Conservation (phyloP, 2,113 vertebrate genomes). For the Zootoca vivipara region DNA sequence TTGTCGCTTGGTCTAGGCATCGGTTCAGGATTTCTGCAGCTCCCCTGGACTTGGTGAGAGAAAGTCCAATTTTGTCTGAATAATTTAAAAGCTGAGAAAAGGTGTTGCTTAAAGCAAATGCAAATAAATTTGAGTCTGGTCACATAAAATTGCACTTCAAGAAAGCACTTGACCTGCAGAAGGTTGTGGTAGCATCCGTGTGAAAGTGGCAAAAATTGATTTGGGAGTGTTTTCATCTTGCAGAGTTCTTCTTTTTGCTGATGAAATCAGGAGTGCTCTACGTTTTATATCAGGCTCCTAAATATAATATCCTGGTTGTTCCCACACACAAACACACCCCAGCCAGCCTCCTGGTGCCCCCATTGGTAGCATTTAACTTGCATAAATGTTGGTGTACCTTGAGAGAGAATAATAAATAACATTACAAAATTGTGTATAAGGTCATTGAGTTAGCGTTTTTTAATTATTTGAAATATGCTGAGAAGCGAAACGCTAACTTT, state of each 20-base stretch:
- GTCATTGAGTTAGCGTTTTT: not conserved
- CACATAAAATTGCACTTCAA: not conserved
- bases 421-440: not conserved
- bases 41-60: too few relatives aligned
- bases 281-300: too few relatives aligned
- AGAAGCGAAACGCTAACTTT: slow-evolving; percentile 3
- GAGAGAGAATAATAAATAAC: not conserved
- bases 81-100: not conserved
- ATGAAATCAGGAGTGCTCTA: too few relatives aligned
- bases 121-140: not conserved
- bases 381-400: not conserved
- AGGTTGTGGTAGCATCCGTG: not conserved
- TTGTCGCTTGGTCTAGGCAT: too few relatives aligned
- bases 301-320: too few relatives aligned
- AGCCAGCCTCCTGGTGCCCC: too few relatives aligned
- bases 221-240: not conserved
- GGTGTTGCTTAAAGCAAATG: not conserved
- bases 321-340: too few relatives aligned
- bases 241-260: too few relatives aligned
- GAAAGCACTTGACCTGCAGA: not conserved
- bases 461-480: not conserved
- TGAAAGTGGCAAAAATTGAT: not conserved
- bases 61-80: too few relatives aligned
- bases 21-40: too few relatives aligned
- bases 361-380: not conserved